Evolutionary conservation across 2,888 invertebrate species (phyloP).

Genomic region (Drosophila pseudotakahashii): DNA sequence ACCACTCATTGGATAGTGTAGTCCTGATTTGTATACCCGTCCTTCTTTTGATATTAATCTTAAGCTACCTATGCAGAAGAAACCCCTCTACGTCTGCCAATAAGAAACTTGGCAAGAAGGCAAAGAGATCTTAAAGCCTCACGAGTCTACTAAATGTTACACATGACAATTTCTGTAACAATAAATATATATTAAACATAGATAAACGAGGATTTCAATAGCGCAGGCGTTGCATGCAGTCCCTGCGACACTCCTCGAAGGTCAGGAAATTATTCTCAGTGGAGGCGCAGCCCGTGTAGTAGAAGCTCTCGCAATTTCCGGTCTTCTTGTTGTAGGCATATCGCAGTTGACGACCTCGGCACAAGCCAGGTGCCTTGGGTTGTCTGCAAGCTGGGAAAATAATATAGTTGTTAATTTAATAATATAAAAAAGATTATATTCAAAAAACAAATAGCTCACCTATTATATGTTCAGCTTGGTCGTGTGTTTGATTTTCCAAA

Average conservation of each 20-base stretch:
- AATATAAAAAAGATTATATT: too few species aligned
- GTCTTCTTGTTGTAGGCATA: conserved; percentile 77
- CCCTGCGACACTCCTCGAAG: conserved; percentile 80
- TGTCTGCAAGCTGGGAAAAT: conserved; percentile 68
- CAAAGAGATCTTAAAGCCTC: conserved; percentile 23
- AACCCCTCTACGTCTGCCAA: neutral
- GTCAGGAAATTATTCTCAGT: conserved; percentile 78
- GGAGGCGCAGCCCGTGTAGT: conserved; percentile 78
- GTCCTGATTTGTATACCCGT: conserved; percentile 37
- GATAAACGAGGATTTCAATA: conserved; percentile 55
- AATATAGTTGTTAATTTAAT: neutral
- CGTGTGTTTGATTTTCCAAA: conserved; percentile 60
- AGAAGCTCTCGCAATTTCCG: conserved; percentile 78
- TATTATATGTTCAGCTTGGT: conserved; percentile 42
- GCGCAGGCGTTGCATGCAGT: conserved; percentile 75
- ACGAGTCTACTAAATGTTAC: neutral
- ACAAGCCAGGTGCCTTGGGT: conserved; percentile 72
- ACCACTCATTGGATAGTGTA: conserved; percentile 82
- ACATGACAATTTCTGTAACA: conserved; percentile 1
- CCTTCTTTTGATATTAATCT: conserved; percentile 6
- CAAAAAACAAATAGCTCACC: conserved; percentile 32
- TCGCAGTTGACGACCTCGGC: conserved; percentile 72
- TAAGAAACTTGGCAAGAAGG: conserved; percentile 3
- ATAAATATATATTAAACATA: conserved; percentile 22
- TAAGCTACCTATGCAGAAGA: neutral